A percentile compares a stretch with the other conserved stretches of the same genome.
Evolutionary conservation across 2,797 vertebrate genomes (phyloP).

Genomic region (Steatocranus sp.): DNA sequence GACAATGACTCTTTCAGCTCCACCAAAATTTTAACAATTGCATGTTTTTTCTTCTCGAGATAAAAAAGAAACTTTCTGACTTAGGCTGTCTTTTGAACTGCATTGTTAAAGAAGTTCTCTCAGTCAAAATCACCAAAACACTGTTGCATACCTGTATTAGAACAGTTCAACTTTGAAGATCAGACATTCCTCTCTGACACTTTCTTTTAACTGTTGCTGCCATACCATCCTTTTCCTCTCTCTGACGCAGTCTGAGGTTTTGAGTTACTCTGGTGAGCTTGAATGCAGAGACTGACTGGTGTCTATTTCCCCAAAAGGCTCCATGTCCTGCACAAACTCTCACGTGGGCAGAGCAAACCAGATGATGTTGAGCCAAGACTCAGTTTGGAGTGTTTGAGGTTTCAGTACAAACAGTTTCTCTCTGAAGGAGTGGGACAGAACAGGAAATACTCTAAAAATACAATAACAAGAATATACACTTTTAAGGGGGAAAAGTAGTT

Average conservation of each 20-base stretch:
- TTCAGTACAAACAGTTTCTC: background rate
- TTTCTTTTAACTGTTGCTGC: background rate
- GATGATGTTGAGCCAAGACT: background rate
- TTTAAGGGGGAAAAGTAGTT: background rate
- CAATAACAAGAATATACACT: background rate
- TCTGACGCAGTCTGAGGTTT: constrained; percentile 21
- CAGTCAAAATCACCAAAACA: background rate
- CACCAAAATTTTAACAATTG: background rate
- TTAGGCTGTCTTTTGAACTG: background rate
- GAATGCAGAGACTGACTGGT: constrained; percentile 2
- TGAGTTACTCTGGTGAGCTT: constrained; percentile 32
- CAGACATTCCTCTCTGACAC: constrained; percentile 7
- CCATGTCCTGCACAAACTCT: background rate
- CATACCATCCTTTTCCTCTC: constrained; percentile 6
- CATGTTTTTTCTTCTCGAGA: background rate
- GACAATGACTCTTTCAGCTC: background rate
- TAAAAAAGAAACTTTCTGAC: background rate
- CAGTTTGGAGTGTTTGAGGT: background rate
- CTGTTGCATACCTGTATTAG: background rate
- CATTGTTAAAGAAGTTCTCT: background rate
- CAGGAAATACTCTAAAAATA: background rate
- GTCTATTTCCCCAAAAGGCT: constrained; percentile 21
- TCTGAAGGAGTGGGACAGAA: background rate
- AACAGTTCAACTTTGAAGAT: constrained; percentile 14
- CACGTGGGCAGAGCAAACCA: background rate